These are phyloP conservation scores for Amblyornis subalaris DNA, from an alignment of 2,113 vertebrate species.

Conservation along the genomic window DNA sequence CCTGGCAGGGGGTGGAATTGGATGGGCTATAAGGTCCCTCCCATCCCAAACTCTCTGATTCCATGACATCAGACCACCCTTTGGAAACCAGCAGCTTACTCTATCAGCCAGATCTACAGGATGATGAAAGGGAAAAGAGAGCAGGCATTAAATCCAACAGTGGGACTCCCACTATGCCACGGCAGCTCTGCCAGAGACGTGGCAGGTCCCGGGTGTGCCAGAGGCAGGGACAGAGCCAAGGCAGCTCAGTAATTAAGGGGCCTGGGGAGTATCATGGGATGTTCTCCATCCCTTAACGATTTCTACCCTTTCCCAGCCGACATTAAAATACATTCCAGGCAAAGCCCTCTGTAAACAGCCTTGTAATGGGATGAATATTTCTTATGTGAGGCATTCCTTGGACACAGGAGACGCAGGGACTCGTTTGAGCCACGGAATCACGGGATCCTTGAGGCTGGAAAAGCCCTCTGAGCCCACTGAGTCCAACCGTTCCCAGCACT, in stretches of 20 bases:
- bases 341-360: neutral
- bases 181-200: neutral
- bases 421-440: neutral
- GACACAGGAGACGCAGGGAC: neutral
- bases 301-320: neutral
- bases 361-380: neutral
- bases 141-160: rapidly evolving
- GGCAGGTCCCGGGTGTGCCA: rapidly evolving
- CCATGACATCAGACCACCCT: neutral
- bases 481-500: neutral
- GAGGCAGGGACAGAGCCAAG: neutral
- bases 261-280: neutral
- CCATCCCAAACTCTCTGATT: neutral
- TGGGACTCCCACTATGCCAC: rapidly evolving
- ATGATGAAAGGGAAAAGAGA: neutral
- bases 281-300: neutral
- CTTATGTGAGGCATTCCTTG: neutral
- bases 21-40: rapidly evolving
- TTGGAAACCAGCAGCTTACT: rapidly evolving
- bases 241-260: neutral
- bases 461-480: neutral
- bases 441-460: neutral
- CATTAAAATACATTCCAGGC: neutral
- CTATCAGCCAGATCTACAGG: neutral
- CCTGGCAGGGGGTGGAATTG: neutral